Percentiles rank a stretch among this genome's conserved stretches.
These are phyloP conservation scores for Pandemis heparana DNA, from an alignment of 2,888 invertebrate genomes.

Conservation along the genomic window DNA sequence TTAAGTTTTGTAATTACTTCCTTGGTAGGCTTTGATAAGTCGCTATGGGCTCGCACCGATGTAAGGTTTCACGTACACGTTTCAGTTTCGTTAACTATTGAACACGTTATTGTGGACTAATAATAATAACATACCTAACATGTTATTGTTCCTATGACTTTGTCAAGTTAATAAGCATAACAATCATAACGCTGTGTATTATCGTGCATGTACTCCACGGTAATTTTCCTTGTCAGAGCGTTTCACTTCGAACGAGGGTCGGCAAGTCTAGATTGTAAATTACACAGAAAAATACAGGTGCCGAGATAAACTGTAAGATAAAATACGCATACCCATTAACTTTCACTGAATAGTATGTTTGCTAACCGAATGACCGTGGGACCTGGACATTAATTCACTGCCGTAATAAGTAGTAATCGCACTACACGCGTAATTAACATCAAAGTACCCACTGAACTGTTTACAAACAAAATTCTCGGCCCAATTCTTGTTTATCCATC, in stretches of 20 bases:
- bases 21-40: background rate
- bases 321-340: conserved; percentile 46
- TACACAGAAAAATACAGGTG: conserved; percentile 15
- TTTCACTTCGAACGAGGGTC: background rate
- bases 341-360: conserved; percentile 50
- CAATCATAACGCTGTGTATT: conserved; percentile 19
- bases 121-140: conserved; percentile 5
- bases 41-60: background rate
- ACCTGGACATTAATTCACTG: conserved; percentile 43
- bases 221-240: conserved; percentile 1
- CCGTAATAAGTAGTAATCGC: conserved; percentile 13
- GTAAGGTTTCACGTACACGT: background rate
- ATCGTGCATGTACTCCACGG: background rate
- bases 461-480: conserved; percentile 34
- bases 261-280: conserved; percentile 4
- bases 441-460: conserved; percentile 37
- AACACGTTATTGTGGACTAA: background rate
- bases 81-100: background rate
- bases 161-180: conserved; percentile 16
- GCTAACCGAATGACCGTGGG: conserved; percentile 49
- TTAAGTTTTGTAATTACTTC: too few relatives aligned
- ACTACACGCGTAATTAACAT: conserved; percentile 26
- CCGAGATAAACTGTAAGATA: conserved; percentile 21
- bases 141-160: conserved; percentile 14
- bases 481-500: conserved; percentile 21